phyloP scores from a whole-genome alignment of 2,113 vertebrate species.

The Nipponia nippon region DNA sequence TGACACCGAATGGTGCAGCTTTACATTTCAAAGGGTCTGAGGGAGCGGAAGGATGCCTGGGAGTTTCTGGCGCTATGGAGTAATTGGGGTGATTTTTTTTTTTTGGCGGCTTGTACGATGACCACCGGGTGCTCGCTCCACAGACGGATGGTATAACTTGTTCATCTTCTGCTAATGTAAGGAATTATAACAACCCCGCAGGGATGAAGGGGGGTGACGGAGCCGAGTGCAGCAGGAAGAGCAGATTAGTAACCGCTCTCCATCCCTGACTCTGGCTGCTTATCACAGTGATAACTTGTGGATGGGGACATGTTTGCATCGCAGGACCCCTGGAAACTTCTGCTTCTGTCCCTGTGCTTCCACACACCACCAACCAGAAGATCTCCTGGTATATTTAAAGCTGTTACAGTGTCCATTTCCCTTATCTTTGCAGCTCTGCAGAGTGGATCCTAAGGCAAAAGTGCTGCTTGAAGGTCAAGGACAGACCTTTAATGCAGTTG shows the following conservation, averaged over 20 bases:
- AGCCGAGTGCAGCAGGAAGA: not conserved
- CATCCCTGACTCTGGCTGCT: not conserved
- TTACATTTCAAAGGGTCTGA: conserved; percentile 53
- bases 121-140: not conserved
- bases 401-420: not conserved
- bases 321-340: not conserved
- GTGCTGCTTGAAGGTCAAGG: not conserved
- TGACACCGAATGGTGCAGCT: not conserved
- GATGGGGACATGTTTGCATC: not conserved
- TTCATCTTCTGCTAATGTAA: conserved; percentile 15
- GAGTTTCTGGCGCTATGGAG: not conserved
- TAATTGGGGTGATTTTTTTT: conserved; percentile 29
- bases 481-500: not conserved
- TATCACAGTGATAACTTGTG: not conserved
- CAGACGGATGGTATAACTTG: conserved; percentile 1
- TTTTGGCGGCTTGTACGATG: not conserved
- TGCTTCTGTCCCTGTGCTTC: not conserved
- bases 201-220: not conserved
- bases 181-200: not conserved
- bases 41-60: not conserved
- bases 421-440: not conserved
- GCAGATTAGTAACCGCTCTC: not conserved
- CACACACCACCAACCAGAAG: not conserved
- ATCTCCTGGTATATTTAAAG: not conserved
- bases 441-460: not conserved